Conservation (phyloP, 2,113 vertebrate species). For the Pipra filicauda region DNA sequence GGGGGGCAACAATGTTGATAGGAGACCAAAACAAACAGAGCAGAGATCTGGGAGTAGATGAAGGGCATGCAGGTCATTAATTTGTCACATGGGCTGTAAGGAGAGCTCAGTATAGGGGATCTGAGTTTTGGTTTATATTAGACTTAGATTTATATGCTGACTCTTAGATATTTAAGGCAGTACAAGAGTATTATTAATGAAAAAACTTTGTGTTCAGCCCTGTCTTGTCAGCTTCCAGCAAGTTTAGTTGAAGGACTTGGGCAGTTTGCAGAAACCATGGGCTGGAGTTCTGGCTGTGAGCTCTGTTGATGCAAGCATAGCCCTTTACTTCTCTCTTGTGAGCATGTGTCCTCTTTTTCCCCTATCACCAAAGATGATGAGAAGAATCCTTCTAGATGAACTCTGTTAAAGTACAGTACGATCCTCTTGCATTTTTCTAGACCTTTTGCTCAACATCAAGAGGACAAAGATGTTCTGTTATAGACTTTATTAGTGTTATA, state of each 20-base stretch:
- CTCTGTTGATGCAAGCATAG: not conserved
- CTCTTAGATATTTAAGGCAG: not conserved
- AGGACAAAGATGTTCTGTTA: not conserved
- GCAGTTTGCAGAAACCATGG: not conserved
- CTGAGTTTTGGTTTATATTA: not conserved
- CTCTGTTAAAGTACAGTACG: not conserved
- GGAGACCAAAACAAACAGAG: fast-evolving
- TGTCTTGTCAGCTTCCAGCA: not conserved
- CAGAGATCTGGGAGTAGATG: not conserved
- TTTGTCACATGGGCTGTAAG: not conserved
- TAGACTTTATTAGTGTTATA: not conserved
- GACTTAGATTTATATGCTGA: not conserved
- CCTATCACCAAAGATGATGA: not conserved
- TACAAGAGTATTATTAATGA: not conserved
- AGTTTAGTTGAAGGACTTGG: not conserved
- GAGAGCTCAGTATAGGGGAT: not conserved
- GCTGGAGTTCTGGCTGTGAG: not conserved
- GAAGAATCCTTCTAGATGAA: not conserved
- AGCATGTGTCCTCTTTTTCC: not conserved
- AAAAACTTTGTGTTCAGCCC: not conserved
- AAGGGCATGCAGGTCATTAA: not conserved
- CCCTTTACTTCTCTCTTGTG: not conserved
- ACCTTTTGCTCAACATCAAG: not conserved
- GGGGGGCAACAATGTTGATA: not conserved
- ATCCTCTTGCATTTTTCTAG: not conserved